Conservation (phyloP, 2,888 invertebrate genomes). For the Nineta flava region DNA sequence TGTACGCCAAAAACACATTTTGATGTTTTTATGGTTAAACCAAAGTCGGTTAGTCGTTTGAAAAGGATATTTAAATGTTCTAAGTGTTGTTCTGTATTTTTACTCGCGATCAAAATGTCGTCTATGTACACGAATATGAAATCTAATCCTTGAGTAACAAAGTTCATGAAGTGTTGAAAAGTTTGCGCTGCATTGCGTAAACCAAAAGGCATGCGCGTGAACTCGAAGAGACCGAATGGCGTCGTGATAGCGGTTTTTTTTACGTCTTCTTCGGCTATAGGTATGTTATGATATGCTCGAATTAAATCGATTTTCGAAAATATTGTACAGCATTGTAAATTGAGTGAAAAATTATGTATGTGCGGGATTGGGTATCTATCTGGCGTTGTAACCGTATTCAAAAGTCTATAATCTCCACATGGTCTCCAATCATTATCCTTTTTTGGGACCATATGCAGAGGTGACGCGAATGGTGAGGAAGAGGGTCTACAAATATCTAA, state of each 20-base stretch:
- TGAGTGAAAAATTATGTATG: background rate
- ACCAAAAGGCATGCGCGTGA: too few relatives aligned
- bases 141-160: background rate
- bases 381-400: background rate
- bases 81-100: too few relatives aligned
- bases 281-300: background rate
- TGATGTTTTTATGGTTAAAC: background rate
- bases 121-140: background rate
- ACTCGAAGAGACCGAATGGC: background rate
- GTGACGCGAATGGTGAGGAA: background rate
- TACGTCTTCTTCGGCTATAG: background rate
- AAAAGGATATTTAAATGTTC: too few relatives aligned
- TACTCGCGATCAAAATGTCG: too few relatives aligned
- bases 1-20: background rate
- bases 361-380: background rate
- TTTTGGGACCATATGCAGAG: background rate
- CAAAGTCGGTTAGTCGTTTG: background rate
- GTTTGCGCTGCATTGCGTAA: background rate
- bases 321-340: background rate
- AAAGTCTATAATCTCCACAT: background rate
- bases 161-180: background rate
- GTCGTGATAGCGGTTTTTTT: background rate
- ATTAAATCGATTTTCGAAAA: background rate
- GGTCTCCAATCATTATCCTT: background rate
- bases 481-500: background rate